Evolutionary conservation across 2,888 invertebrate genomes (phyloP).

Genomic region (Phoenoteleia sp.): DNA sequence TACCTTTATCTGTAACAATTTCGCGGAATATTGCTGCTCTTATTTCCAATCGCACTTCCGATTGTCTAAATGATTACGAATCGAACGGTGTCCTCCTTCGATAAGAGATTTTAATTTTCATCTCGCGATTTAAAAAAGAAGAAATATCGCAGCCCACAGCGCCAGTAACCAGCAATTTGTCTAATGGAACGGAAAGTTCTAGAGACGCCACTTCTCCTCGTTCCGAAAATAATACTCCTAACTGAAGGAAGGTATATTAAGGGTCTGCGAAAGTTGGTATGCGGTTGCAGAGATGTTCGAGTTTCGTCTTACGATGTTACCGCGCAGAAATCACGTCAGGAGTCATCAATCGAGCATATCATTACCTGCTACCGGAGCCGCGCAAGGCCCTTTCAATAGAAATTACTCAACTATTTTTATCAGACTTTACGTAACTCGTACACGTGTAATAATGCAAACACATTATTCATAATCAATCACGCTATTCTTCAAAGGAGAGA

Average conservation of each 20-base stretch:
- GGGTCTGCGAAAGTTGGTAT: not conserved
- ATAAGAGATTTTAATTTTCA: constrained; percentile 29
- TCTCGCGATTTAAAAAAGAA: constrained; percentile 6
- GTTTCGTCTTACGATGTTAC: not conserved
- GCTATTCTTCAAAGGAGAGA: not conserved
- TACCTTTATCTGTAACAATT: no score
- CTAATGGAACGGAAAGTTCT: constrained; percentile 38
- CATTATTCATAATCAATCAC: constrained; percentile 28
- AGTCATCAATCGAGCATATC: constrained; percentile 14
- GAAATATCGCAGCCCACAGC: not conserved
- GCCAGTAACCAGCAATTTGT: constrained; percentile 26
- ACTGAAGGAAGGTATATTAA: not conserved
- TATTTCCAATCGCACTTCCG: not conserved
- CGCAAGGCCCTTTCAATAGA: not conserved
- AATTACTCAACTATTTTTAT: constrained; percentile 13
- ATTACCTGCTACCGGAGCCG: not conserved
- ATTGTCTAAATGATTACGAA: constrained; percentile 1
- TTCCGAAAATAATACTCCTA: constrained; percentile 27
- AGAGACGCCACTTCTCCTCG: constrained; percentile 12
- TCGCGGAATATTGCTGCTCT: not conserved
- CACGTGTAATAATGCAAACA: not conserved
- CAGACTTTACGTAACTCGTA: not conserved
- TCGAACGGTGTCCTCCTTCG: not conserved
- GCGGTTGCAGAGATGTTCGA: not conserved
- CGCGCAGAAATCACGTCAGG: not conserved